Base-by-base conservation (phyloP, 2,113 vertebrate genomes). In the Onychorhynchus coronatus region DNA sequence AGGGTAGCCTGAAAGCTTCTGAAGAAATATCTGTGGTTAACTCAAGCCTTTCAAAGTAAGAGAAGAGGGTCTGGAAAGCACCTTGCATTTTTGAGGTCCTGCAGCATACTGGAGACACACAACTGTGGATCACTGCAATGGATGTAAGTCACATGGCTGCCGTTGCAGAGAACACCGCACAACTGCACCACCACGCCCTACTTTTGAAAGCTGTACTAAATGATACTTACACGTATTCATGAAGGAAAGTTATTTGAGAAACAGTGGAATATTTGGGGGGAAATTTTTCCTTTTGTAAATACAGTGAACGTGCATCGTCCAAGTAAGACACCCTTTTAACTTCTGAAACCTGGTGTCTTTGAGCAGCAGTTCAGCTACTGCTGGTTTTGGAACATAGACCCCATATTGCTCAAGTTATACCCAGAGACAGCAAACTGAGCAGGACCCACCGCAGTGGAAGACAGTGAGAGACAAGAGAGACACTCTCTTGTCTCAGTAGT, bases 121-220 rank as follows among this genome's bases (percentile, higher is more conserved):
- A 72, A 4, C 12, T 75, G 23, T 31, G 67, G 49, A 55, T 74
- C 10, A 5, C 30, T 42, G 27, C 0, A 0, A 23, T 25, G 30
- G 39, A 39, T 55, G 8, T 19, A 33, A 73, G 16, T 33, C 72
- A 7, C 5, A 18, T 3, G 25, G 58, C 31, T 72, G 22, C 56
- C 58, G 22, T 31, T 13, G 50, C 23, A 42, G 27, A 76, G 44
- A 65, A 42, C 24, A 62, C 11, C 33, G 22, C 24, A 30, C 24
- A 61, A 20, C 10, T 78, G 71, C 71, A 82, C 19, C 30, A 62
- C 24, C 41, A 49, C 0, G 19, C 22, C 21, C 9, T 37, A 8
- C 58, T 79, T 72, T 7, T 49, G 21, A 83, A 53, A 83, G 25
- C 53, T 50, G 22, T 35, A 66, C 5, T 28, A 30, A 30, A 58